phyloP scores from a whole-genome alignment of 2,113 vertebrate species.

The Holacanthus passer region DNA sequence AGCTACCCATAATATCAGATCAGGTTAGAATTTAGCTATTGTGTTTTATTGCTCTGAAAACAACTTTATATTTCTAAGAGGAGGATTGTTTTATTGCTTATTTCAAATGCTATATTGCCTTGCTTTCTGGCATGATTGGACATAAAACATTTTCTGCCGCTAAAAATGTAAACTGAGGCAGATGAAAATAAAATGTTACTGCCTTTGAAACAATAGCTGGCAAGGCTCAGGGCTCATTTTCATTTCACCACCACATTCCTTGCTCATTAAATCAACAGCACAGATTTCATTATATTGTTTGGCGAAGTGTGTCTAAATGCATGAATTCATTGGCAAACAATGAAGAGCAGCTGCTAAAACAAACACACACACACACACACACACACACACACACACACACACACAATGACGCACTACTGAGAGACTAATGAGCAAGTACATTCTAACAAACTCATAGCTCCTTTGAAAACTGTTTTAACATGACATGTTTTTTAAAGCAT shows the following conservation, averaged over 20 bases:
- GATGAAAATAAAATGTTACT: not conserved
- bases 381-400: slow-evolving; percentile 9
- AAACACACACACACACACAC: not conserved
- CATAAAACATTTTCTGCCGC: not conserved
- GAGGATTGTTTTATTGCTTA: not conserved
- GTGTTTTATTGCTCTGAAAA: not conserved
- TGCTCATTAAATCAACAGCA: slow-evolving; percentile 33
- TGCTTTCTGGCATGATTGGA: not conserved
- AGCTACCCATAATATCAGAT: not conserved
- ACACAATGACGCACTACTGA: not conserved
- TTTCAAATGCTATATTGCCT: not conserved
- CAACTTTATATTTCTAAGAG: not conserved
- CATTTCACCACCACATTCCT: slow-evolving; percentile 28
- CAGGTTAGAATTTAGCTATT: not conserved
- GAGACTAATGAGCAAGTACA: not conserved
- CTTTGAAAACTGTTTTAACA: not conserved
- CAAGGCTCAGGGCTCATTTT: slow-evolving; percentile 4
- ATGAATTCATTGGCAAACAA: slow-evolving; percentile 40
- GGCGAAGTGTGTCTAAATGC: slow-evolving; percentile 34
- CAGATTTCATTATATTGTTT: slow-evolving; percentile 34
- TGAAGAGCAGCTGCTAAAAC: slow-evolving; percentile 45
- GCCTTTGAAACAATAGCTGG: not conserved
- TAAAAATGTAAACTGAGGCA: not conserved
- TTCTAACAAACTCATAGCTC: not conserved
- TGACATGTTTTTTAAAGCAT: not conserved